Evolutionary conservation across 2,888 invertebrate genomes (phyloP).

Genomic region (Aelia acuminata): DNA sequence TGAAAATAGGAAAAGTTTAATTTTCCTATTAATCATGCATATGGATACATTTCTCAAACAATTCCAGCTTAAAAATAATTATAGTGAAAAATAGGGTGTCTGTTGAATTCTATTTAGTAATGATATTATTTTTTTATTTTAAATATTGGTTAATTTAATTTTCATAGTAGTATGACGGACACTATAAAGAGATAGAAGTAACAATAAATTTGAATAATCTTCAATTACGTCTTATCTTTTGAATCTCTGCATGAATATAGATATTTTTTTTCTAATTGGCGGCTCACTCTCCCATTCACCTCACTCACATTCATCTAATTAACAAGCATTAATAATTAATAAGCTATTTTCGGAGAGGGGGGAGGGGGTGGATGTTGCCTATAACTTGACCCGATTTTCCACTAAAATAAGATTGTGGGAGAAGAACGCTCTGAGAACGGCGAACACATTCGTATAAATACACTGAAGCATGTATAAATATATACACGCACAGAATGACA

Average conservation of each 20-base stretch:
- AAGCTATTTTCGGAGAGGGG: slow-evolving; percentile 9
- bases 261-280: background rate
- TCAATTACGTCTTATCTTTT: background rate
- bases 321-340: background rate
- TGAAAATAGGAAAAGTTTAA: too few relatives aligned
- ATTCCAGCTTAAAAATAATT: too few relatives aligned
- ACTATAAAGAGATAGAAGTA: too few relatives aligned
- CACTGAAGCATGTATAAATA: background rate
- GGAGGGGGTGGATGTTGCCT: background rate
- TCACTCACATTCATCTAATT: background rate
- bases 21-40: too few relatives aligned
- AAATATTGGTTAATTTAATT: background rate
- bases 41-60: too few relatives aligned
- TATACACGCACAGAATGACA: slow-evolving; percentile 32
- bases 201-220: background rate
- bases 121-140: background rate
- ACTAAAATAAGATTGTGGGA: slow-evolving; percentile 23
- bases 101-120: background rate
- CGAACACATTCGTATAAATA: background rate
- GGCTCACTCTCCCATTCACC: background rate
- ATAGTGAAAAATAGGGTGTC: background rate
- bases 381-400: slow-evolving; percentile 2
- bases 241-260: background rate
- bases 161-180: too few relatives aligned
- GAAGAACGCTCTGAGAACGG: too few relatives aligned